Evolutionary conservation across 2,113 vertebrate genomes (phyloP).

Genomic region (Hystrix brachyura): DNA sequence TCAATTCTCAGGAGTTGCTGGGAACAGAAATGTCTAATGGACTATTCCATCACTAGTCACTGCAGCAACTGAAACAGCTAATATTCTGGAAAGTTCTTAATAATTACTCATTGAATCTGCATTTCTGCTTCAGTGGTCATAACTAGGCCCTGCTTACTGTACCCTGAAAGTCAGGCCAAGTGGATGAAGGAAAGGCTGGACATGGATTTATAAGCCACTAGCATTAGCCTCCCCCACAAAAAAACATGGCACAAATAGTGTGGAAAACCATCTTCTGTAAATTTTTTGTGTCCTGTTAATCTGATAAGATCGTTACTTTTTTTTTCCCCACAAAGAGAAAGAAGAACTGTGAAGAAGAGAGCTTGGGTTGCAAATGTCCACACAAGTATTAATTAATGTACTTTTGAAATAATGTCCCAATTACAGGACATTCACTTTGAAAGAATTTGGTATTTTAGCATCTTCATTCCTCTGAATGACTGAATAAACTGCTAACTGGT

Average conservation of each 20-base stretch:
- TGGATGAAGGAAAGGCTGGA: slow-evolving; percentile 81
- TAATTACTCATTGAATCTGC: slow-evolving; percentile 92
- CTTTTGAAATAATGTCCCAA: slow-evolving; percentile 79
- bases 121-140: slow-evolving; percentile 88
- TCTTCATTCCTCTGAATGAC: slow-evolving; percentile 25
- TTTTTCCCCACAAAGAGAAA: slow-evolving; percentile 84
- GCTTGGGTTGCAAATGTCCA: slow-evolving; percentile 68
- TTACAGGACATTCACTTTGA: slow-evolving; percentile 71
- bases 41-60: slow-evolving; percentile 90
- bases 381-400: slow-evolving; percentile 74
- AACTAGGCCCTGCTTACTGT: slow-evolving; percentile 85
- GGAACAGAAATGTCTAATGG: slow-evolving; percentile 91
- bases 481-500: not conserved
- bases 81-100: slow-evolving; percentile 92
- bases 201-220: slow-evolving; percentile 82
- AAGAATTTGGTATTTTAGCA: slow-evolving; percentile 77
- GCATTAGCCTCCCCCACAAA: slow-evolving; percentile 63
- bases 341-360: slow-evolving; percentile 61
- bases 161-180: slow-evolving; percentile 88
- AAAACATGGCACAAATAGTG: not conserved
- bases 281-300: slow-evolving; percentile 84
- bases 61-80: slow-evolving; percentile 88
- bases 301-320: slow-evolving; percentile 86
- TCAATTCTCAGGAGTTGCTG: slow-evolving; percentile 91
- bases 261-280: slow-evolving; percentile 78